Percentiles rank a stretch among this genome's conserved stretches.
These are phyloP conservation scores for Spilarctia lutea DNA, from an alignment of 2,888 invertebrate genomes.

Conservation along the genomic window DNA sequence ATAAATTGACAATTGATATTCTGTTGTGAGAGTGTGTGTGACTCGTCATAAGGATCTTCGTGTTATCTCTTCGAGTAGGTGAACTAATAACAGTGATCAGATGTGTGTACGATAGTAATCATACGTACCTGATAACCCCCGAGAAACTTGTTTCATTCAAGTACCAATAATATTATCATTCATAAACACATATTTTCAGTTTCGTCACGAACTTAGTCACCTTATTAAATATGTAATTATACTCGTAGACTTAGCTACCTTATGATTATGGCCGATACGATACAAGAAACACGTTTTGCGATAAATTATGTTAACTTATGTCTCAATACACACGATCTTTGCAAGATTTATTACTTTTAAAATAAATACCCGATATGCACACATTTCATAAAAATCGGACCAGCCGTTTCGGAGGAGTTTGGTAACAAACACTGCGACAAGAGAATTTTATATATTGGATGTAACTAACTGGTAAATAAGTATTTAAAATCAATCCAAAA, in stretches of 20 bases:
- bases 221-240: not conserved
- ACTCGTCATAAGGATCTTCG: not conserved
- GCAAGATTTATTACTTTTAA: not conserved
- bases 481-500: not conserved
- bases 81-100: not conserved
- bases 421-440: no score
- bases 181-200: not conserved
- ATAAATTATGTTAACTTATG: not conserved
- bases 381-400: no score
- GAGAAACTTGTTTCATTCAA: slow-evolving; percentile 1
- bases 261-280: not conserved
- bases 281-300: not conserved
- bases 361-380: no score
- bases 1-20: not conserved
- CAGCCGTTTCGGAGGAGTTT: no score
- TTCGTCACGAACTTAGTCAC: not conserved
- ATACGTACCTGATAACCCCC: not conserved
- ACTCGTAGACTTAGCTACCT: slow-evolving; percentile 1
- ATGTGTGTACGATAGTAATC: not conserved
- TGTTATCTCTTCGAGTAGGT: not conserved
- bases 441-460: no score
- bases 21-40: not conserved
- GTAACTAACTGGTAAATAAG: not conserved
- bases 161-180: not conserved
- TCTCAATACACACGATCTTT: not conserved